Conservation (phyloP, 2,797 vertebrate species). For the Naso thynnoides region DNA sequence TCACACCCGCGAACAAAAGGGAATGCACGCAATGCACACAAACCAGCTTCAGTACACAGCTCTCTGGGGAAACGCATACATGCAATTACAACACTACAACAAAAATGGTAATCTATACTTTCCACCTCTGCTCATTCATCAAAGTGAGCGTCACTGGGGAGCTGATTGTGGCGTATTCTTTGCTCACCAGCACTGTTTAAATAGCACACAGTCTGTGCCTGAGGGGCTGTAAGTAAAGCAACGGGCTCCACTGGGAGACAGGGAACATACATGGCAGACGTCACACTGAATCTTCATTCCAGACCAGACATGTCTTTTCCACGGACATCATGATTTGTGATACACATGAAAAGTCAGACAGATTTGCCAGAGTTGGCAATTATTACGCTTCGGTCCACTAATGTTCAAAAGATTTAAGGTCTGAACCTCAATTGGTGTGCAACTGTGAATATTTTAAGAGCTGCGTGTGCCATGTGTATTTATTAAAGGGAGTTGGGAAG, state of each 20-base stretch:
- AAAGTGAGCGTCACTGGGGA: constrained; percentile 63
- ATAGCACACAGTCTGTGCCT: constrained; percentile 54
- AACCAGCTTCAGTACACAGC: neutral
- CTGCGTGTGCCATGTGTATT: neutral
- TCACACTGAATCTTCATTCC: constrained; percentile 49
- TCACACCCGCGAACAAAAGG: constrained; percentile 7
- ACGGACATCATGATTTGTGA: constrained; percentile 46
- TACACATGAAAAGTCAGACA: constrained; percentile 42
- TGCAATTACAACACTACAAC: constrained; percentile 49
- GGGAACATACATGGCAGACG: constrained; percentile 62
- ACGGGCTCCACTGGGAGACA: constrained; percentile 52
- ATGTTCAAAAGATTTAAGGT: constrained; percentile 17
- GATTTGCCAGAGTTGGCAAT: constrained; percentile 30
- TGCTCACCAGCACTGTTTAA: constrained; percentile 60
- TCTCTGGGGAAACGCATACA: constrained; percentile 45
- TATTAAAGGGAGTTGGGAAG: constrained; percentile 16
- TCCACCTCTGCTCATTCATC: constrained; percentile 70
- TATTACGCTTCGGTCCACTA: constrained; percentile 35
- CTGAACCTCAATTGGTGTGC: constrained; percentile 22
- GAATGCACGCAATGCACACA: constrained; percentile 7
- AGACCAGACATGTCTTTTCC: constrained; percentile 48
- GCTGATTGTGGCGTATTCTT: constrained; percentile 62
- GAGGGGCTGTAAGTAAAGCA: constrained; percentile 59
- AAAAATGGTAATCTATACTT: constrained; percentile 71
- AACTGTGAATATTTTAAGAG: constrained; percentile 30